Evolutionary conservation across 1,140 invertebrate genomes (phyloP), one percentile per base, ranked within the genome.

Genomic region (Copidosoma floridanum): DNA sequence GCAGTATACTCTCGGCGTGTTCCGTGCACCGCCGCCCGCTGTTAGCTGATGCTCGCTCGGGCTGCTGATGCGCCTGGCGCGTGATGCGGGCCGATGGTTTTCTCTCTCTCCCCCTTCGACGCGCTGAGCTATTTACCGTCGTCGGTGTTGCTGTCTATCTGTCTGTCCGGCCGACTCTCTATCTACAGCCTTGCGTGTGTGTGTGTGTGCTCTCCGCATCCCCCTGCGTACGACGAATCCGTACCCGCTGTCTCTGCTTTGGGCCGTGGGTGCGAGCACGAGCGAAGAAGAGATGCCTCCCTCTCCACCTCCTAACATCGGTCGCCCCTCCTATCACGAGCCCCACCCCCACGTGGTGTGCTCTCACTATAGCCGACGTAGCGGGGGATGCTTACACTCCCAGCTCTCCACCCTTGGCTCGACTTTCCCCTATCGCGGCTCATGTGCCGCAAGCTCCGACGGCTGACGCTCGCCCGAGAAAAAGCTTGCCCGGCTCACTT

Each of bases 81-180:
- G 68, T 69, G 57, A 23, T 26, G 16, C 23, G 37, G 16, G 32
- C n/a, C 26, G 35, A 18, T 40, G 47, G 35, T 50, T 37, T 57
- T 60, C 58, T 63, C 63, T 61, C 64, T 68, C 65, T 51, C 66
- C 68, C 63, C 61, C 64, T 70, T 57, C 57, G 61, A 68, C 69
- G 65, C 65, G 65, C 65, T 64, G 55, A 59, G 65, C 65, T 4
- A 14, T 21, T 18, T 32, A n/a, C 37, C 23, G 66, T 63, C 58
- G 71, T 71, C 71, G 75, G 75, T 73, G 71, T 79, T 72, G 75
- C 77, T 77, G 74, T 77, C 76, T 75, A 73, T 77, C 76, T 75
- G 73, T 68, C 47, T 35, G 70, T 70, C 73, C 38, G 21, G 18
- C n/a, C n/a, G n/a, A n/a, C n/a, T n/a, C n/a, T n/a, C n/a, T n/a